Evolutionary conservation across 2,113 vertebrate species (phyloP), one percentile per base, ranked within the genome.

Genomic region (Vicugna pacos): DNA sequence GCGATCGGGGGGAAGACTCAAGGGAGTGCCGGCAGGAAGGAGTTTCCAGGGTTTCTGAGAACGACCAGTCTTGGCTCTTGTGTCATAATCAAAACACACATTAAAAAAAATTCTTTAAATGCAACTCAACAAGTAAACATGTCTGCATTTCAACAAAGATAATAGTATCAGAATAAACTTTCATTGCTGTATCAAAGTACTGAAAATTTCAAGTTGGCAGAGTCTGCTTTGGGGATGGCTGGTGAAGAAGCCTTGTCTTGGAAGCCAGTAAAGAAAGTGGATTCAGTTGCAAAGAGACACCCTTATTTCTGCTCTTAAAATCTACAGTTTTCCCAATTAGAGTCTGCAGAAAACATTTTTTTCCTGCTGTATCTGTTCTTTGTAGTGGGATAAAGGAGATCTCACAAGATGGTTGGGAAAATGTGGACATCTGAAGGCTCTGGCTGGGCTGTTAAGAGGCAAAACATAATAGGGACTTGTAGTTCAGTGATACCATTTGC

Each of bases 301-400:
- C 14, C 22, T 95, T 6, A 62, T 62, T 87, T 54, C 13, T 89
- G 10, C 92, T 83, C 30, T 82, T 58, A 58, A 95, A 95, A 76
- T 87, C 46, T 73, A 32, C 58, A 46, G 2, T 20, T 80, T 92
- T 90, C 80, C 70, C 62, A 94, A 73, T 87, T 77, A 95, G 84
- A 90, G 8, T 28, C 46, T 46, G 4, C 35, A 56, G 12, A 87
- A 94, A 81, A 22, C 48, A 5, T 92, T 92, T 94, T 22, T 77
- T 82, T 89, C 75, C 2, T n/a, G 28, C 7, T 42, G 62, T 84
- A 62, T 72, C 15, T 67, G 1, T 54, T 89, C 32, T 95, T 88
- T 95, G 42, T 38, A 92, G 76, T 81, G 28, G 14, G 48, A 95
- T 94, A 48, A 97, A 92, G 96, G 92, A 88, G 30, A 65, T 0